Evolutionary conservation across 2,888 invertebrate genomes (phyloP), one percentile per base, ranked within the genome.

Genomic region (Eupsilia transversa): DNA sequence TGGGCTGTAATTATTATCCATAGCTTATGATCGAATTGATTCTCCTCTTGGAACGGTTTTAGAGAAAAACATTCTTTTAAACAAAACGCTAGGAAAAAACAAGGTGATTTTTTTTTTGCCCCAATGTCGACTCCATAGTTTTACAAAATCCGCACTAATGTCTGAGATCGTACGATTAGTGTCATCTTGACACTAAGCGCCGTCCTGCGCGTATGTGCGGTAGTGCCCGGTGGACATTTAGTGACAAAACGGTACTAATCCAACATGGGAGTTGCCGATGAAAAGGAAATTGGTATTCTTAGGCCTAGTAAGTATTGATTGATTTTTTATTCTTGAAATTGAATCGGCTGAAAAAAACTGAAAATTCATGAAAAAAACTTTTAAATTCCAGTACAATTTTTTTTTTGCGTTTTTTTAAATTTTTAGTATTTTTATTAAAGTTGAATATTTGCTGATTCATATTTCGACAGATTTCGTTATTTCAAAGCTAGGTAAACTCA

Each of bases 251-350:
- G 30, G 74, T 66, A 69, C 12, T 38, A 33, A 69, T 60, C 56
- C 59, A 87, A 76, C 14, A 91, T 91, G 90, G 88, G 87, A 43
- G 84, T 84, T 6, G 73, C 72, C 30, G 80, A 82, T 7, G 82
- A 87, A 52, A 84, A 79, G 41, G 86, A 86, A 67, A 87, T 85
- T 83, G 86, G 85, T 68, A 86, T 84, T 83, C 63, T 89, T 66
- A 88, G 89, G 74, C 92, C 92, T 38, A 89, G 92, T 92, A 83
- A 87, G 92, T 92, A 57, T 66, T 38, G n/a, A 54, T 63, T 23
- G 2, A 64, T 56, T 65, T 20, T 33, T 33, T 35, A 0, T 64
- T 49, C 9, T 23, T n/a, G 3, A 33, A 64, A 33, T 14, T 43
- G 3, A 7, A 23, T 7, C 0, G 1, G 23, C 27, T n/a, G 17